Evolutionary conservation across 2,888 invertebrate genomes (phyloP), one percentile per base, ranked within the genome.

Genomic region (Andrena trimmerana): DNA sequence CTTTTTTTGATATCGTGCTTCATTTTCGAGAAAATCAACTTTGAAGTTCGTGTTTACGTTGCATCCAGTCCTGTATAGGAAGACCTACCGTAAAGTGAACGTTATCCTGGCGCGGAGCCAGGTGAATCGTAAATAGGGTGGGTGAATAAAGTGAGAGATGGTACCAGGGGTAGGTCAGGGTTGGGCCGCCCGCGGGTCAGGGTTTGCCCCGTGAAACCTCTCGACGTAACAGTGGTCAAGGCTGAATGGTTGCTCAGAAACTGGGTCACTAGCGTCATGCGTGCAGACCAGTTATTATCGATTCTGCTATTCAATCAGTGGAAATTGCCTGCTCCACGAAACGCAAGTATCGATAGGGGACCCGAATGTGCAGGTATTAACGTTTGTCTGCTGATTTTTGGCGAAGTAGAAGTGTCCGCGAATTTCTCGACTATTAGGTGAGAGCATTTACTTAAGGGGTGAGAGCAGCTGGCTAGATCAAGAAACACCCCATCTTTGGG

Each of bases 101-200:
- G 70, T 71, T 66, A 52, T 71, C 71, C 69, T 81, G 81, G 81
- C 80, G 8, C 0, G 3, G 7, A 10, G 68, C 81, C 81, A 80
- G 69, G 5, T 27, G 20, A 33, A 70, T 59, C 65, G 80, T 65
- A 73, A 73, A 79, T 74, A 54, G 81, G 59, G 29, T 54, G 5
- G 50, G 74, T 52, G 60, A 75, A 82, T 66, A n/a, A 82, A 80
- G 74, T 69, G 52, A 68, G 60, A 33, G 67, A 75, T 52, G 54
- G 52, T 36, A 31, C 13, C 33, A 33, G 29, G 16, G 74, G 52
- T 69, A 63, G 81, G 81, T 81, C 72, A 72, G 80, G 80, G 79
- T 78, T 70, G 78, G 50, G 80, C 67, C 72, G 74, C 13, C 8
- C 65, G 31, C 70, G 81, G 81, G 82, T 81, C 82, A 81, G 48